Conservation (phyloP, 2,113 vertebrate genomes). For the Lepus timidus region DNA sequence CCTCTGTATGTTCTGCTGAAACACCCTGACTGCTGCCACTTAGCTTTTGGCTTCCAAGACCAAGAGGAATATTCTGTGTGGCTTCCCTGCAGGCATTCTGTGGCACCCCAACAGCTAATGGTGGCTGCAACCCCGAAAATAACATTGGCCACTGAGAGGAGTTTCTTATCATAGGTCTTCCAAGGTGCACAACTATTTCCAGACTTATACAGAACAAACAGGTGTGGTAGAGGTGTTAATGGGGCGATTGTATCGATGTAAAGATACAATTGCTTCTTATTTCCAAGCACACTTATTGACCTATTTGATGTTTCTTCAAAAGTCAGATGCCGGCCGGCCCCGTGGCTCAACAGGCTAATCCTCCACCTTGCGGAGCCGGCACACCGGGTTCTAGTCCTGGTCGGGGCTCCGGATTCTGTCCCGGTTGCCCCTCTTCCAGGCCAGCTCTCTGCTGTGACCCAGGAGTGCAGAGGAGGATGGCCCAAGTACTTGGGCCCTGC, state of each 20-base stretch:
- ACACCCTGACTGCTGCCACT: neutral
- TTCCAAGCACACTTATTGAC: neutral
- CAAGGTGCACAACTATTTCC: neutral
- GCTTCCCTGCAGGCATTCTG: neutral
- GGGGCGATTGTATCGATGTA: neutral
- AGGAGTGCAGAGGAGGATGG: too few relatives aligned
- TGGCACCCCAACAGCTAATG: neutral
- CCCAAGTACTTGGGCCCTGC: too few relatives aligned
- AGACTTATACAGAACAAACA: neutral
- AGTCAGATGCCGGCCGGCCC: neutral
- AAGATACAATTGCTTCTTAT: neutral
- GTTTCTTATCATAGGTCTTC: neutral
- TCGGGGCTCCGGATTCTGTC: too few relatives aligned
- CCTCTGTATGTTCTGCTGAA: neutral
- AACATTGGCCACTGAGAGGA: neutral
- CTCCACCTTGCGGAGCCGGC: too few relatives aligned
- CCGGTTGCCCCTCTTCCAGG: too few relatives aligned
- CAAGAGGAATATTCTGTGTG: neutral
- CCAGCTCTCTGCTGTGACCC: too few relatives aligned
- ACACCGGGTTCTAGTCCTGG: too few relatives aligned
- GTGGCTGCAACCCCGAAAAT: neutral
- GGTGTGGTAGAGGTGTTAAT: too few relatives aligned
- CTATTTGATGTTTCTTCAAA: conserved; percentile 36
- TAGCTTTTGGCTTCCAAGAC: neutral
- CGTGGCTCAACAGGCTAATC: too few relatives aligned